Evolutionary conservation across 2,797 vertebrate genomes (phyloP).

Genomic region (Siniperca obscura): DNA sequence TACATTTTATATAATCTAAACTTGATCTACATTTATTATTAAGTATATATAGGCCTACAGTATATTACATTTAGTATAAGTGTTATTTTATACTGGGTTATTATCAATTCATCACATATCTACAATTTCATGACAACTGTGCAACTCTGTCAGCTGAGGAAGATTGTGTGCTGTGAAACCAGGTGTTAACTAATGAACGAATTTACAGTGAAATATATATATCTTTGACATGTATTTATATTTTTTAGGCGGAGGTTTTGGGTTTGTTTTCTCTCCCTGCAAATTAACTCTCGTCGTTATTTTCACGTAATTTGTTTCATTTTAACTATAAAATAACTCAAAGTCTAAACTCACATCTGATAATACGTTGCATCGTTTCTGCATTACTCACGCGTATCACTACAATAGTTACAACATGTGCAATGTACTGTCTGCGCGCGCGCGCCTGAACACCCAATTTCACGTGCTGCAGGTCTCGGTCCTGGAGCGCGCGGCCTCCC

Average conservation of each 20-base stretch:
- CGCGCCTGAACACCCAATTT: not conserved
- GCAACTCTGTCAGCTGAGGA: not conserved
- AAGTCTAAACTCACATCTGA: not conserved
- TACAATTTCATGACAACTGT: not conserved
- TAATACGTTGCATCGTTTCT: not conserved
- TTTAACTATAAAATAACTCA: not conserved
- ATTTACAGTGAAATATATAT: not conserved
- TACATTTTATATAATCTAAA: not conserved
- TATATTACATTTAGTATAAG: no score
- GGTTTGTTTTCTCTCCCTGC: not conserved
- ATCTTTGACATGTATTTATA: not conserved
- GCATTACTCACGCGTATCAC: not conserved
- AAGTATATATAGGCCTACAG: not conserved
- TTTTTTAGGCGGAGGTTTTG: not conserved
- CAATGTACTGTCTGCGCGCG: not conserved
- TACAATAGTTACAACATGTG: not conserved
- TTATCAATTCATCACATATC: not conserved
- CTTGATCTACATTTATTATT: not conserved
- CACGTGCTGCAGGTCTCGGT: not conserved
- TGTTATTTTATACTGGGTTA: no score
- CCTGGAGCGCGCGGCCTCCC: constrained; percentile 16
- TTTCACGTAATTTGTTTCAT: not conserved
- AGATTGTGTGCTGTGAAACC: not conserved
- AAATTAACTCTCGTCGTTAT: not conserved
- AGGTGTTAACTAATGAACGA: not conserved